Percentiles rank a stretch among this genome's conserved stretches.
These are phyloP conservation scores for Ditylenchus dipsaci DNA, from an alignment of 1,140 invertebrate genomes.

Conservation along the genomic window DNA sequence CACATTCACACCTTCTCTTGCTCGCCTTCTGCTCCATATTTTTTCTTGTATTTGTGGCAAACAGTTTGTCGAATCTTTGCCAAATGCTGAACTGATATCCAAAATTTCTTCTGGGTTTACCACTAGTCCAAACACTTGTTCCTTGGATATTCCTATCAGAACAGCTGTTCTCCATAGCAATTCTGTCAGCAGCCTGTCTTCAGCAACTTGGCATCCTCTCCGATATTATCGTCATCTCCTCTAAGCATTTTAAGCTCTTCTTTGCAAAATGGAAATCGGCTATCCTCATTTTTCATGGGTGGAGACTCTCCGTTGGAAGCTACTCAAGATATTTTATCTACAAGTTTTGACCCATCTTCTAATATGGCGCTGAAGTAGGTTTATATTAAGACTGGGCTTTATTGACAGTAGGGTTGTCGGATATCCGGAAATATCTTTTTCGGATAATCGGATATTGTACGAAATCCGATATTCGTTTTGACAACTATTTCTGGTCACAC, in stretches of 20 bases:
- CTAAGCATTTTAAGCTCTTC: constrained; percentile 20
- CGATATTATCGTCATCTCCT: constrained; percentile 8
- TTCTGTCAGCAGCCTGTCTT: neutral
- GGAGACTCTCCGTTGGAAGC: constrained; percentile 4
- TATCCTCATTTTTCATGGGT: constrained; percentile 22
- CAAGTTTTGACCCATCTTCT: constrained; percentile 8
- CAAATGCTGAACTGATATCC: constrained; percentile 20
- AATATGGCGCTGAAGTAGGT: constrained; percentile 24
- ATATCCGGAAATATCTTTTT: no score
- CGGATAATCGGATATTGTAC: no score
- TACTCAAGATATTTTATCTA: neutral
- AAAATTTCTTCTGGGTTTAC: neutral
- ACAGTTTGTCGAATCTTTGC: constrained; percentile 26
- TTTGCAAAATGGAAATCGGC: constrained; percentile 25
- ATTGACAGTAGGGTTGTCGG: no score
- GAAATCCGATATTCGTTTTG: no score
- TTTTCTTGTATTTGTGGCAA: constrained; percentile 37
- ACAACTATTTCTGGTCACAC: no score
- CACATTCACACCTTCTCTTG: constrained; percentile 40
- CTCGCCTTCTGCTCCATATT: constrained; percentile 23
- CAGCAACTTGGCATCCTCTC: neutral
- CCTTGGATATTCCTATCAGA: neutral
- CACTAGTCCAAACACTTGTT: neutral
- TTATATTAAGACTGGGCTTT: neutral
- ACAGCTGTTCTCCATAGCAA: neutral